A percentile compares a stretch with the other conserved stretches of the same genome.
Evolutionary conservation across 1,140 invertebrate genomes (phyloP).

Genomic region (Reticulitermes speratus): DNA sequence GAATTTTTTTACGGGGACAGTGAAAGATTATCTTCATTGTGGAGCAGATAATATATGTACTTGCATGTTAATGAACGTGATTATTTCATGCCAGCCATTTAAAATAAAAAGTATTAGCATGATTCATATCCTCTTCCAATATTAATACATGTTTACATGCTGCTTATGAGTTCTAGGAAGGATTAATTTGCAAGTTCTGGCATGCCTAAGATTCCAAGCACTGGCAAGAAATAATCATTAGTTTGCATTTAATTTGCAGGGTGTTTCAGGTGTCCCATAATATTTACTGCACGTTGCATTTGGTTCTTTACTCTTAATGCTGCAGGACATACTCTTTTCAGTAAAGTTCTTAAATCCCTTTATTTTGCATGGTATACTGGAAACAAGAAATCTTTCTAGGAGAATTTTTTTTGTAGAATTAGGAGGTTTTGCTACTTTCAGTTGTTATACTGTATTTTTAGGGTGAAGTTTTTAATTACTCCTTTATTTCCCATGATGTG

Average conservation of each 20-base stretch:
- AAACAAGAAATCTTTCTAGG: slow-evolving; percentile 27
- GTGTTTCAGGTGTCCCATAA: background rate
- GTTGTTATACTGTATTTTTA: background rate
- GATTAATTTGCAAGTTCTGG: too few relatives aligned
- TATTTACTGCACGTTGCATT: slow-evolving; percentile 24
- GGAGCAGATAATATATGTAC: background rate
- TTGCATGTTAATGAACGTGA: background rate
- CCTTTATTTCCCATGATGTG: background rate
- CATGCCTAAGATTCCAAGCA: background rate
- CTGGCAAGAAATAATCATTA: background rate
- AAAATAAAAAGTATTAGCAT: background rate
- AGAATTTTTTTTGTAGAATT: slow-evolving; percentile 1
- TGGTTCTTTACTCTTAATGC: slow-evolving; percentile 23
- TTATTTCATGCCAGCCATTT: background rate
- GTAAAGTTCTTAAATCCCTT: slow-evolving; percentile 10
- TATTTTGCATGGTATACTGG: slow-evolving; percentile 30
- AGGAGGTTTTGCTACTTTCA: background rate
- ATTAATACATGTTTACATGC: too few relatives aligned
- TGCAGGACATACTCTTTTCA: slow-evolving; percentile 28
- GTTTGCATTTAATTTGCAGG: slow-evolving; percentile 27
- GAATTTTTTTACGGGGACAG: background rate
- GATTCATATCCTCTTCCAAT: background rate
- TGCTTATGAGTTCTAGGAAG: too few relatives aligned
- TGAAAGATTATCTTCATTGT: background rate
- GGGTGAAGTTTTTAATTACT: background rate